phyloP scores from a whole-genome alignment of 2,888 invertebrate species.

The Harpalus rufipes region DNA sequence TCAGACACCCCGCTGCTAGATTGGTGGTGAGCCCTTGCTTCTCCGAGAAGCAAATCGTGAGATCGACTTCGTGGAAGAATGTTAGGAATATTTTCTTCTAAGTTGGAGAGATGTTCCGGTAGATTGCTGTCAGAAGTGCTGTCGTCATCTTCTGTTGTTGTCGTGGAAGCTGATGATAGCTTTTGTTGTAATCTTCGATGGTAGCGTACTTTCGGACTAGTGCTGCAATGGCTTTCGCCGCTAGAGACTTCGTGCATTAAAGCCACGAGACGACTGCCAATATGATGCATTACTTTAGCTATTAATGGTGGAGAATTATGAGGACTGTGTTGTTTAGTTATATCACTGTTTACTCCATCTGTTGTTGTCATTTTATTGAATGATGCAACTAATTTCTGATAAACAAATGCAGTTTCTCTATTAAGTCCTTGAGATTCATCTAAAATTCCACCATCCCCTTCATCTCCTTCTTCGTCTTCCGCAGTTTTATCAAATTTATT shows the following conservation, averaged over 20 bases:
- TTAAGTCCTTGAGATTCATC: constrained; percentile 79
- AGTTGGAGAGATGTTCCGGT: constrained; percentile 74
- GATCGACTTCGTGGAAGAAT: constrained; percentile 89
- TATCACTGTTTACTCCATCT: constrained; percentile 75
- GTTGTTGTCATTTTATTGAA: constrained; percentile 86
- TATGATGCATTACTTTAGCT: constrained; percentile 95
- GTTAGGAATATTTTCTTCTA: constrained; percentile 78
- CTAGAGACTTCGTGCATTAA: constrained; percentile 95
- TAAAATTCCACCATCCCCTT: constrained; percentile 78
- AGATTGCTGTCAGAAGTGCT: constrained; percentile 83
- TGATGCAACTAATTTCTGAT: constrained; percentile 90
- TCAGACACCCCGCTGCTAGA: constrained; percentile 79
- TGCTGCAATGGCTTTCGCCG: constrained; percentile 82
- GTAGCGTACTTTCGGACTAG: constrained; percentile 82
- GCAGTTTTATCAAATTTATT: constrained; percentile 86
- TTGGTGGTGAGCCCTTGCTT: constrained; percentile 78
- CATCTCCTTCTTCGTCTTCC: constrained; percentile 81
- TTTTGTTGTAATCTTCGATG: constrained; percentile 80
- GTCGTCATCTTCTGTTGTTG: constrained; percentile 85
- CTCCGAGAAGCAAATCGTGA: constrained; percentile 87
- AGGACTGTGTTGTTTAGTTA: constrained; percentile 77
- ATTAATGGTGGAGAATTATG: constrained; percentile 90
- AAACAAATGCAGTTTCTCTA: constrained; percentile 91
- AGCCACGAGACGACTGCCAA: constrained; percentile 91
- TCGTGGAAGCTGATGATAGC: constrained; percentile 80